phyloP scores from a whole-genome alignment of 2,797 vertebrate genomes.

The Capromys pilorides region DNA sequence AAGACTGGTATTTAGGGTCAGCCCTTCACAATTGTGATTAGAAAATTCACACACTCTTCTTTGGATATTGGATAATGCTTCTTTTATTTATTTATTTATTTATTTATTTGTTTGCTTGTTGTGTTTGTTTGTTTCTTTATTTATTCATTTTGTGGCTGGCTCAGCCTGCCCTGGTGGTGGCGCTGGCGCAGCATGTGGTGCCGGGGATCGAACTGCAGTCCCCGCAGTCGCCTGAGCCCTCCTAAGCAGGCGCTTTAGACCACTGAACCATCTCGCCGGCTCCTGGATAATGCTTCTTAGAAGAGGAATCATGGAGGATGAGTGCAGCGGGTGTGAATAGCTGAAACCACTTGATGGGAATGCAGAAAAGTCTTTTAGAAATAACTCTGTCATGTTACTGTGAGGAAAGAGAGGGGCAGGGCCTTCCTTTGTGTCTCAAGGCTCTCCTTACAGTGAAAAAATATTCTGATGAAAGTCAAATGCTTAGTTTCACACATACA shows the following conservation, averaged over 20 bases:
- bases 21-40: background rate
- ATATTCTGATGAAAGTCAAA: background rate
- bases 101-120: too few relatives aligned
- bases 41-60: background rate
- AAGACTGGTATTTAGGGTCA: background rate
- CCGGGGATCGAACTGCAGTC: too few relatives aligned
- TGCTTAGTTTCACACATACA: background rate
- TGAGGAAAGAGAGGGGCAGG: background rate
- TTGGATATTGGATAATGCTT: background rate
- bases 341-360: conserved; percentile 19
- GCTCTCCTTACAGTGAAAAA: conserved; percentile 28
- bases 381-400: conserved; percentile 21
- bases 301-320: background rate
- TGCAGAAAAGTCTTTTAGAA: background rate
- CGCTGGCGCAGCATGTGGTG: too few relatives aligned
- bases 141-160: too few relatives aligned
- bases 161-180: too few relatives aligned
- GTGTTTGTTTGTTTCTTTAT: too few relatives aligned
- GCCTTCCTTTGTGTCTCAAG: background rate
- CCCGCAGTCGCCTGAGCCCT: too few relatives aligned
- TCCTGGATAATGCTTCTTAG: conserved; percentile 35
- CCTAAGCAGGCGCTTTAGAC: too few relatives aligned
- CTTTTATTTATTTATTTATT: too few relatives aligned
- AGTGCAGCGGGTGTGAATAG: background rate
- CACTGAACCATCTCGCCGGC: too few relatives aligned